Percentiles rank a stretch among this genome's conserved stretches.
Conservation (phyloP, 1,140 invertebrate genomes). For the Drosophila repleta region DNA sequence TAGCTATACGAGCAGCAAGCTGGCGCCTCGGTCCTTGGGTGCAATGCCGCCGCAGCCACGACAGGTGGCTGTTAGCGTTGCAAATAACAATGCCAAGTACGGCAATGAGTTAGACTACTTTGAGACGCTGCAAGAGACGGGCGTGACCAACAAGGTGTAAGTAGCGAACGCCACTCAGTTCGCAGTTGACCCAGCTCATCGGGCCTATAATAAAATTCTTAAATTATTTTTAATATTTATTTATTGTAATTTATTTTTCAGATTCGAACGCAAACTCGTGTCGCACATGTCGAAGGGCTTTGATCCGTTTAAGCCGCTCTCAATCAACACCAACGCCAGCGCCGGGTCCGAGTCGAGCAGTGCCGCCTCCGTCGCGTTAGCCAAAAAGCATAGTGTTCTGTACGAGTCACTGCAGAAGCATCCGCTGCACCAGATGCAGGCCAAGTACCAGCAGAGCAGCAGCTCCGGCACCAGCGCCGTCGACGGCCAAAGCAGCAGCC, state of each 20-base stretch:
- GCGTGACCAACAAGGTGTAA: constrained; percentile 83
- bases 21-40: constrained; percentile 51
- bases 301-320: constrained; percentile 81
- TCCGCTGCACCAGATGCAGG: constrained; percentile 67
- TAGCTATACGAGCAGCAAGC: constrained; percentile 57
- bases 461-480: constrained; percentile 40
- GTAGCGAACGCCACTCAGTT: constrained; percentile 4
- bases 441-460: constrained; percentile 58
- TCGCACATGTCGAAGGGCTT: constrained; percentile 82
- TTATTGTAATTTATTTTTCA: constrained; percentile 11
- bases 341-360: constrained; percentile 42
- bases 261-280: constrained; percentile 78
- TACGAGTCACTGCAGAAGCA: constrained; percentile 82
- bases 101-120: constrained; percentile 77
- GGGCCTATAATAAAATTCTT: no score
- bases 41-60: constrained; percentile 52
- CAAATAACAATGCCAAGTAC: constrained; percentile 72
- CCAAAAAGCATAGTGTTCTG: constrained; percentile 74
- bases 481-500: constrained; percentile 69
- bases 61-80: constrained; percentile 54
- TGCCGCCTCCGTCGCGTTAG: constrained; percentile 26
- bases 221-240: no score
- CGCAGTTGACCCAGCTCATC: not conserved
- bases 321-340: constrained; percentile 76
- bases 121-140: constrained; percentile 78